Percentiles rank a stretch among this genome's conserved stretches.
Evolutionary conservation across 2,888 invertebrate species (phyloP).

Genomic region (Bellardia pandia): DNA sequence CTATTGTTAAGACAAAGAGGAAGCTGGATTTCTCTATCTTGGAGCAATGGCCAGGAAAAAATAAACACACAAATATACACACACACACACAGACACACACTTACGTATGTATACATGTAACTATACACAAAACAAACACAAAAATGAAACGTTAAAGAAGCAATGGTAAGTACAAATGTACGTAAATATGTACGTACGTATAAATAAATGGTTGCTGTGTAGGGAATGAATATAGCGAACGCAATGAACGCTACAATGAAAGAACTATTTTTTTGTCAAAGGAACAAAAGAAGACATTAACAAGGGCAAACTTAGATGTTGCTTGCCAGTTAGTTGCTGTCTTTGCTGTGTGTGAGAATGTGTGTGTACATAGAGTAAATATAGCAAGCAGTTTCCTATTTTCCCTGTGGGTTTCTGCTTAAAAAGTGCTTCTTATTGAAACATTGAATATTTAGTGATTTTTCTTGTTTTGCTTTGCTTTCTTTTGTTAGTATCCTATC

Average conservation of each 20-base stretch:
- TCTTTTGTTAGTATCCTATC: slow-evolving; percentile 29
- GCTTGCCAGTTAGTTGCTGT: background rate
- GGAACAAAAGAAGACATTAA: slow-evolving; percentile 5
- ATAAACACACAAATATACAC: background rate
- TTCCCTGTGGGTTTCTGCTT: slow-evolving; percentile 27
- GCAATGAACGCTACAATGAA: background rate
- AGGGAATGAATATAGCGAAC: background rate
- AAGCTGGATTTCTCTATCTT: background rate
- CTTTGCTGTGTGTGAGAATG: background rate
- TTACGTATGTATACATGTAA: background rate
- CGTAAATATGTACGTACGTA: background rate
- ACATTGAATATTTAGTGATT: slow-evolving; percentile 28
- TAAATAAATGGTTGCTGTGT: background rate
- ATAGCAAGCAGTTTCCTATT: slow-evolving; percentile 29
- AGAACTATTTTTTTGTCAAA: background rate
- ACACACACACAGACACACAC: slow-evolving; percentile 22
- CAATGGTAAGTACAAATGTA: background rate
- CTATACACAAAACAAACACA: background rate
- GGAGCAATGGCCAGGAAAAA: background rate
- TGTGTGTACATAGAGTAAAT: background rate
- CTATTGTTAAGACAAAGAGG: slow-evolving; percentile 21
- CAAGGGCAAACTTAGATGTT: slow-evolving; percentile 3
- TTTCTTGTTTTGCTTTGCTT: slow-evolving; percentile 3
- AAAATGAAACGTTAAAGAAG: background rate
- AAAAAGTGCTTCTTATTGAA: slow-evolving; percentile 28